A percentile compares a stretch with the other conserved stretches of the same genome.
phyloP scores from a whole-genome alignment of 2,113 vertebrate species.

The Halcyon senegalensis region DNA sequence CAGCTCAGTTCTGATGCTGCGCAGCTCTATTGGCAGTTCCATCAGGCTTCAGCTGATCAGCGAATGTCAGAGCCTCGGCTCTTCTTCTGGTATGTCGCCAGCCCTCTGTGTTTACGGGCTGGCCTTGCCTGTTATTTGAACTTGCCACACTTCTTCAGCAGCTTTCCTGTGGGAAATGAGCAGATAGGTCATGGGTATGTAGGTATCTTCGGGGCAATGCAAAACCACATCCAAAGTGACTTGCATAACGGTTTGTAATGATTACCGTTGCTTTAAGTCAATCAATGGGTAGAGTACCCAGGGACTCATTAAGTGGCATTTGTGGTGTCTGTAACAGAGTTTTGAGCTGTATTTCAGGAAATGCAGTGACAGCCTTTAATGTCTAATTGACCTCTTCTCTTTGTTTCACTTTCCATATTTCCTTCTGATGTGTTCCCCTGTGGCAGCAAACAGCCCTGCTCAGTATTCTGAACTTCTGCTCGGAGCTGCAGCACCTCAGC shows the following conservation, averaged over 20 bases:
- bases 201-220: conserved; percentile 63
- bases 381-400: conserved; percentile 83
- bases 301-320: conserved; percentile 85
- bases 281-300: conserved; percentile 74
- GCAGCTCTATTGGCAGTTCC: conserved; percentile 80
- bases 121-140: conserved; percentile 62
- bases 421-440: conserved; percentile 70
- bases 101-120: conserved; percentile 39
- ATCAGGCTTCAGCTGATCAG: conserved; percentile 70
- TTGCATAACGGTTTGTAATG: conserved; percentile 74
- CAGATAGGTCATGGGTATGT: conserved; percentile 49
- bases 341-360: conserved; percentile 78
- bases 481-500: conserved; percentile 93
- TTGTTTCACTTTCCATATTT: conserved; percentile 75
- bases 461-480: conserved; percentile 96
- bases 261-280: conserved; percentile 77
- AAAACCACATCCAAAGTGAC: conserved; percentile 66
- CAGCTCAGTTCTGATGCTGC: conserved; percentile 54
- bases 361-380: conserved; percentile 82
- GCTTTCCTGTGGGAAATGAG: conserved; percentile 65
- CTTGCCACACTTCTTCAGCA: conserved; percentile 55
- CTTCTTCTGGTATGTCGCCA: conserved; percentile 40
- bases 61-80: conserved; percentile 72
- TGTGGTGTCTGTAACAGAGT: conserved; percentile 72
- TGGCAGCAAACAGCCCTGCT: conserved; percentile 95